These are phyloP conservation scores for Anguilla pacifica DNA, from an alignment of 2,797 vertebrate genomes.

Conservation along the genomic window DNA sequence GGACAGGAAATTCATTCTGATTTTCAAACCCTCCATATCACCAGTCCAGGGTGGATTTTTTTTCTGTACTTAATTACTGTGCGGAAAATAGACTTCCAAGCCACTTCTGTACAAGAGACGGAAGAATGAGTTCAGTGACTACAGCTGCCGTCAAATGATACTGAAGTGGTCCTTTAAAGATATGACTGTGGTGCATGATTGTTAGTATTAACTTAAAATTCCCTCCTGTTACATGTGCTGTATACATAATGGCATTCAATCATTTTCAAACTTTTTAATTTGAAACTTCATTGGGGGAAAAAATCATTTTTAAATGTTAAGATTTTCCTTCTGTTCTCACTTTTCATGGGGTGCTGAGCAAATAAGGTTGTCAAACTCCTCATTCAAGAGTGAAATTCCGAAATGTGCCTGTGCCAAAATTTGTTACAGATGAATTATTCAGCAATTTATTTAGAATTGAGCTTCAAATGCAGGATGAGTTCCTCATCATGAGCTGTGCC, in stretches of 20 bases:
- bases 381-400: slow-evolving; percentile 28
- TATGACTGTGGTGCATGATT: background rate
- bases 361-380: background rate
- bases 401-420: slow-evolving; percentile 20
- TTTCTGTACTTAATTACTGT: background rate
- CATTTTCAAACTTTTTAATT: background rate
- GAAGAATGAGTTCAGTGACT: background rate
- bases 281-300: background rate
- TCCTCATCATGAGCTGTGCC: slow-evolving; percentile 32
- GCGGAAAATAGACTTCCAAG: background rate
- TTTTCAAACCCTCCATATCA: background rate
- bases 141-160: background rate
- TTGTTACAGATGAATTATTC: slow-evolving; percentile 37
- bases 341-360: background rate
- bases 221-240: background rate
- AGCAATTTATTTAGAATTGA: slow-evolving; percentile 27
- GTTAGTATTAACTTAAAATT: background rate
- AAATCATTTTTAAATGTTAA: background rate
- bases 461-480: slow-evolving; percentile 12
- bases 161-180: background rate
- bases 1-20: background rate
- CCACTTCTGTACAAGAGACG: background rate
- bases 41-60: background rate
- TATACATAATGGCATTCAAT: background rate
- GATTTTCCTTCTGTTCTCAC: background rate